Evolutionary conservation across 2,888 invertebrate genomes (phyloP).

Genomic region (Eilema griseolum): DNA sequence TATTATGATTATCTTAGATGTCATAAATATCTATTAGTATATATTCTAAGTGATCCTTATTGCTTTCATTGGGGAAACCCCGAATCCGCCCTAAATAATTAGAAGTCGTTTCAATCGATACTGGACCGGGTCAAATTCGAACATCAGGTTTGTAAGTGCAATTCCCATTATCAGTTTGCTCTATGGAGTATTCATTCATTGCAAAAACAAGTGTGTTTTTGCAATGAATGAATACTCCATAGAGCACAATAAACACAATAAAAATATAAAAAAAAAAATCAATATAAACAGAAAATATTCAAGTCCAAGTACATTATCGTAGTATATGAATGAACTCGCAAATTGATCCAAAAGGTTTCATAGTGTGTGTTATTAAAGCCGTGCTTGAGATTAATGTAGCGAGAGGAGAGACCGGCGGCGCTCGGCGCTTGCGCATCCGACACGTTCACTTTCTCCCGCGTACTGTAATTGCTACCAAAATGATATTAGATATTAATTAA

Average conservation of each 20-base stretch:
- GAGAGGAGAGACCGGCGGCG: slow-evolving; percentile 40
- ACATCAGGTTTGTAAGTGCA: background rate
- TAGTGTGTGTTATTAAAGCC: slow-evolving; percentile 49
- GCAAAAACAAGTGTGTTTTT: too few relatives aligned
- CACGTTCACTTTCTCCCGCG: slow-evolving; percentile 66
- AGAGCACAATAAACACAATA: too few relatives aligned
- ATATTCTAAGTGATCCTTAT: too few relatives aligned
- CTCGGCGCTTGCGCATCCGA: slow-evolving; percentile 50
- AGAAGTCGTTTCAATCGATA: background rate
- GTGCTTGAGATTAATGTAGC: slow-evolving; percentile 51
- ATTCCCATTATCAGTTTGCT: background rate
- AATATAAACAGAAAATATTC: background rate
- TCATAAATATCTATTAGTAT: too few relatives aligned
- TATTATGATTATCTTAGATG: too few relatives aligned
- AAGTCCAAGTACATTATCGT: background rate
- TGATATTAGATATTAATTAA: slow-evolving; percentile 51
- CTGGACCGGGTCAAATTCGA: background rate
- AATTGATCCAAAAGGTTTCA: slow-evolving; percentile 46
- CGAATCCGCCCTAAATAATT: background rate
- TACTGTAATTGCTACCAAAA: slow-evolving; percentile 61
- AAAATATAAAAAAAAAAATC: background rate
- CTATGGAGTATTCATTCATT: background rate
- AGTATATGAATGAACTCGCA: slow-evolving; percentile 17
- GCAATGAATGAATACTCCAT: too few relatives aligned
- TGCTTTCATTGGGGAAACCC: background rate